Conservation (phyloP, 2,113 vertebrate species). For the Calyptommatus sinebrachiatus region DNA sequence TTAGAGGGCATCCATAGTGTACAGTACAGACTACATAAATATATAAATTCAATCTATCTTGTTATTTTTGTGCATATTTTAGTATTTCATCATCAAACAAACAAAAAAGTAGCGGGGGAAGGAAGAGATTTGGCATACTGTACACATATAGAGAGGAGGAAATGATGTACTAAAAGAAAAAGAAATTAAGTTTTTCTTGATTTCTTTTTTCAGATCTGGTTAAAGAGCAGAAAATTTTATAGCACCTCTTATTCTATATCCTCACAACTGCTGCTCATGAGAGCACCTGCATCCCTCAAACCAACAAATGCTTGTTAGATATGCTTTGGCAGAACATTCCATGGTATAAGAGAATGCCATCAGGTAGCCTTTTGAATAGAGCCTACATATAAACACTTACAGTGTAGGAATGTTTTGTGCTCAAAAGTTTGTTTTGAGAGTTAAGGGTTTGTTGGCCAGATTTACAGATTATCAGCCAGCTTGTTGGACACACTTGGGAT, state of each 20-base stretch:
- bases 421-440: not conserved
- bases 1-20: too few species aligned
- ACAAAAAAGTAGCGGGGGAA: not conserved
- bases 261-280: not conserved
- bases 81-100: not conserved
- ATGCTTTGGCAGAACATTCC: not conserved
- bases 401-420: not conserved
- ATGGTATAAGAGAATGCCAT: not conserved
- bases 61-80: too few species aligned
- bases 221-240: not conserved
- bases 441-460: not conserved
- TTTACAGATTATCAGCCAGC: too few species aligned
- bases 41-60: too few species aligned
- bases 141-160: not conserved
- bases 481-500: too few species aligned
- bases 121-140: not conserved
- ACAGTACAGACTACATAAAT: too few species aligned
- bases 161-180: not conserved
- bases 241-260: not conserved
- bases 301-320: constrained; percentile 6
- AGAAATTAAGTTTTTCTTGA: not conserved
- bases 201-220: not conserved
- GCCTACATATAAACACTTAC: not conserved
- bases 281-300: not conserved
- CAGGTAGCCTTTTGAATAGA: not conserved